These are phyloP conservation scores for Synergus japonicus DNA, from an alignment of 2,888 invertebrate genomes.

Conservation along the genomic window DNA sequence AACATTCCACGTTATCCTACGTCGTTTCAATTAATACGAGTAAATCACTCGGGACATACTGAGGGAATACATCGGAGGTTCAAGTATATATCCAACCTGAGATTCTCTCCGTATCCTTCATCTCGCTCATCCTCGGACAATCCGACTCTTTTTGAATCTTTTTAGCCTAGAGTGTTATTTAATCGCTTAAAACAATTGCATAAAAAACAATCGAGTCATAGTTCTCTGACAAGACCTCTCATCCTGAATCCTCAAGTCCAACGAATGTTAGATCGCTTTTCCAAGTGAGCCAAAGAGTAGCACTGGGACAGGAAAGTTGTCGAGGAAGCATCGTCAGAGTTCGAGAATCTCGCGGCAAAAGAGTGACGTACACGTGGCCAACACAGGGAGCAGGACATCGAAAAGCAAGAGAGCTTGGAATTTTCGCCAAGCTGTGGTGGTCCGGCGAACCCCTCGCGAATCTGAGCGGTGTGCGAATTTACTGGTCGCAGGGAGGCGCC, in stretches of 20 bases:
- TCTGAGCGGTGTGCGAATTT: conserved; percentile 57
- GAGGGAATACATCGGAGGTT: conserved; percentile 5
- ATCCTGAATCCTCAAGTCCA: background rate
- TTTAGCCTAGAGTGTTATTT: conserved; percentile 17
- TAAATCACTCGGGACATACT: conserved; percentile 12
- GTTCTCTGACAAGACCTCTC: background rate
- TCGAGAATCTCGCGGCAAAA: background rate
- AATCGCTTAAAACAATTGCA: background rate
- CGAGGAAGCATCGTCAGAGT: background rate
- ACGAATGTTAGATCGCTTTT: background rate
- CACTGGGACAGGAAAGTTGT: conserved; percentile 33
- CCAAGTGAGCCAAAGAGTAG: background rate
- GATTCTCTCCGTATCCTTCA: conserved; percentile 29
- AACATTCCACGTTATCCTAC: conserved; percentile 66
- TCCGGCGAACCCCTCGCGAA: conserved; percentile 61
- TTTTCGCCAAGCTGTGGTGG: conserved; percentile 72
- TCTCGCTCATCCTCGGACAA: conserved; percentile 54
- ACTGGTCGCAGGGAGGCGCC: conserved; percentile 52
- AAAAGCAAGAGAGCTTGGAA: conserved; percentile 49
- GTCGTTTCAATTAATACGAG: conserved; percentile 72
- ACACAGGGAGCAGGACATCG: background rate
- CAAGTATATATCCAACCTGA: background rate
- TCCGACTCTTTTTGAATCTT: conserved; percentile 36
- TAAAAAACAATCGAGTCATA: background rate
- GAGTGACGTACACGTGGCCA: conserved; percentile 16